A percentile compares a stretch with the other conserved stretches of the same genome.
Evolutionary conservation across 2,797 vertebrate species (phyloP).

Genomic region (Glyptemys insculpta): DNA sequence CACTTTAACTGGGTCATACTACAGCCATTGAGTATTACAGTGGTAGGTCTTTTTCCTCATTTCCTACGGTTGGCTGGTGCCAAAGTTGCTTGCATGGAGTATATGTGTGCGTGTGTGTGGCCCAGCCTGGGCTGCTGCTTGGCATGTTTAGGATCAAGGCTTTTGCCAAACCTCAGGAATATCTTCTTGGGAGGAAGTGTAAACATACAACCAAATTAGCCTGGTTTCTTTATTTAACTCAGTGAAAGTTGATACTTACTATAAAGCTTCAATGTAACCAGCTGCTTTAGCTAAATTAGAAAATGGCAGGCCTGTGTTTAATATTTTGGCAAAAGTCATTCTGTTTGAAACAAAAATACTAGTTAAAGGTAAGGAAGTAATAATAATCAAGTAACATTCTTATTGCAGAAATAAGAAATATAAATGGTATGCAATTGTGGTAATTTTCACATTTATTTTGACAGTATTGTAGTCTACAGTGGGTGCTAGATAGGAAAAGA

Average conservation of each 20-base stretch:
- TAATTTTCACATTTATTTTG: slow-evolving; percentile 1
- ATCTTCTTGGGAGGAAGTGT: slow-evolving; percentile 56
- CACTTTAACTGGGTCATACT: neutral
- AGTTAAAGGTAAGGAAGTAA: neutral
- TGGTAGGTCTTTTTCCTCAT: neutral
- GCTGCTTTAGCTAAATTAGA: neutral
- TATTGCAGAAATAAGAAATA: neutral
- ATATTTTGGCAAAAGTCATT: slow-evolving; percentile 2
- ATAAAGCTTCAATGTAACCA: neutral
- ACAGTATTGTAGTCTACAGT: neutral
- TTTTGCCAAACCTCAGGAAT: slow-evolving; percentile 75
- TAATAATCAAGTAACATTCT: neutral
- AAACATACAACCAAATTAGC: slow-evolving; percentile 68
- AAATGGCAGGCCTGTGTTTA: neutral
- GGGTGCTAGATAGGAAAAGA: neutral
- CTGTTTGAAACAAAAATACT: neutral
- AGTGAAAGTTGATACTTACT: slow-evolving; percentile 20
- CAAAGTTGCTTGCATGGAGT: slow-evolving; percentile 4
- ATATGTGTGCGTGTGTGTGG: slow-evolving; percentile 63
- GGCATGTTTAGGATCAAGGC: slow-evolving; percentile 41
- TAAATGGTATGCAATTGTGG: neutral
- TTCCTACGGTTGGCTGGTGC: slow-evolving; percentile 10
- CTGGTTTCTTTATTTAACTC: slow-evolving; percentile 65
- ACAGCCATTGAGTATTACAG: slow-evolving; percentile 10
- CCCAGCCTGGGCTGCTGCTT: slow-evolving; percentile 29